These are phyloP conservation scores for Brachionus paranguensis DNA, from an alignment of 1,140 invertebrate genomes.

Conservation along the genomic window DNA sequence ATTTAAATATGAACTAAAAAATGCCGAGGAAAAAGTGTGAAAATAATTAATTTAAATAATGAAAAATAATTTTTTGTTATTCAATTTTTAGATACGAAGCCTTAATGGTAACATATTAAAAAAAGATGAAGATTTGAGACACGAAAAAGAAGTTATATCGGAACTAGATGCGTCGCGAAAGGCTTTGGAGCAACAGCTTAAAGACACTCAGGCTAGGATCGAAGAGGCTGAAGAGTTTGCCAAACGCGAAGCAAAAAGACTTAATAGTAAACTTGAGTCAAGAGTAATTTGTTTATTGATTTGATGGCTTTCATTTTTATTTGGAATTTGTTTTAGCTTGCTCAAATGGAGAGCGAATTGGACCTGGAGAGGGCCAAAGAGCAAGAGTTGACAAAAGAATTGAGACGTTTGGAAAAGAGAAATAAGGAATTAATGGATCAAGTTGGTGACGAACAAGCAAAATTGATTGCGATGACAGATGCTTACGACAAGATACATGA, in stretches of 20 bases:
- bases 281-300: not conserved
- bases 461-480: slow-evolving; percentile 33
- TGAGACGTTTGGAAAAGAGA: slow-evolving; percentile 23
- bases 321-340: not conserved
- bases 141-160: slow-evolving; percentile 8
- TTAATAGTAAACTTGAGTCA: slow-evolving; percentile 22
- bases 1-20: slow-evolving; percentile 1
- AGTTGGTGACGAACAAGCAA: slow-evolving; percentile 39
- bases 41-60: not conserved
- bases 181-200: slow-evolving; percentile 29
- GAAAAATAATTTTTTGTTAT: not conserved
- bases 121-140: slow-evolving; percentile 33
- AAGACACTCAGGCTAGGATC: not conserved
- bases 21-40: slow-evolving; percentile 6
- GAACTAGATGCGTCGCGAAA: slow-evolving; percentile 1
- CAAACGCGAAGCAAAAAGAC: slow-evolving; percentile 30
- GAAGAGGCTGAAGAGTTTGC: slow-evolving; percentile 40
- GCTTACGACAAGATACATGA: slow-evolving; percentile 29
- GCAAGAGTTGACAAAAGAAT: slow-evolving; percentile 37
- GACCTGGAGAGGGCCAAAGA: slow-evolving; percentile 27
- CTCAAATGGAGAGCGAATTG: slow-evolving; percentile 24
- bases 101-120: not conserved
- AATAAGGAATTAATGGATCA: slow-evolving; percentile 35
- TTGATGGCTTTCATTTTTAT: not conserved
- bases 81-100: not conserved